Conservation (phyloP, 2,113 vertebrate genomes). For the Fulica atra region DNA sequence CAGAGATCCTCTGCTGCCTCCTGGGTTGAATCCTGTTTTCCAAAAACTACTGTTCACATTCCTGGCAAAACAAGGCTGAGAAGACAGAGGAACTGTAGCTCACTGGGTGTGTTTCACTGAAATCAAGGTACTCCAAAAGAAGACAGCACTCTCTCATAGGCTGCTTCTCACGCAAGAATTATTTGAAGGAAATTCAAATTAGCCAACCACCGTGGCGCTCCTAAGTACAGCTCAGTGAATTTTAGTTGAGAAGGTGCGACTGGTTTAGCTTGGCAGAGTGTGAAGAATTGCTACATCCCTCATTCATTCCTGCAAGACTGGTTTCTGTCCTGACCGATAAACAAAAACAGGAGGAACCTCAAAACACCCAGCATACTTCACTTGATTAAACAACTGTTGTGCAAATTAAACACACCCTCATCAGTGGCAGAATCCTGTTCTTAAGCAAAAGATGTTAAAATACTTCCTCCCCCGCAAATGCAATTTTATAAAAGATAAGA, state of each 20-base stretch:
- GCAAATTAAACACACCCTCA: constrained; percentile 56
- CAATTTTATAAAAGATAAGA: background rate
- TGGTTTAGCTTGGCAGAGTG: background rate
- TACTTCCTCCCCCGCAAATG: background rate
- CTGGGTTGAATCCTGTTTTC: background rate
- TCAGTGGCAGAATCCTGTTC: constrained; percentile 19
- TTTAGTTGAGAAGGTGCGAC: constrained; percentile 19
- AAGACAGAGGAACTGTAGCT: background rate
- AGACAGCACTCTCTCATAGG: background rate
- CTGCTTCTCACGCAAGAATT: background rate
- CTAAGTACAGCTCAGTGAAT: background rate
- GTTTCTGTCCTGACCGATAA: constrained; percentile 49
- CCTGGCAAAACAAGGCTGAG: background rate
- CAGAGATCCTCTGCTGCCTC: background rate
- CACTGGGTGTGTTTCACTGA: background rate
- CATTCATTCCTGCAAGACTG: constrained; percentile 55
- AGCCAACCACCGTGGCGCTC: background rate
- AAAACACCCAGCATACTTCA: background rate
- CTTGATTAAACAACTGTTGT: constrained; percentile 30
- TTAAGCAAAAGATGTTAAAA: constrained; percentile 28
- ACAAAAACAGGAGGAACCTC: constrained; percentile 44
- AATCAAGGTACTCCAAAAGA: background rate
- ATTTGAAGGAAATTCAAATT: constrained; percentile 35
- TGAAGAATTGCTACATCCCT: constrained; percentile 34
- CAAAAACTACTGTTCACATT: background rate